A percentile compares a stretch with the other conserved stretches of the same genome.
phyloP scores from a whole-genome alignment of 2,888 invertebrate species.

The Scaptomyza parva region DNA sequence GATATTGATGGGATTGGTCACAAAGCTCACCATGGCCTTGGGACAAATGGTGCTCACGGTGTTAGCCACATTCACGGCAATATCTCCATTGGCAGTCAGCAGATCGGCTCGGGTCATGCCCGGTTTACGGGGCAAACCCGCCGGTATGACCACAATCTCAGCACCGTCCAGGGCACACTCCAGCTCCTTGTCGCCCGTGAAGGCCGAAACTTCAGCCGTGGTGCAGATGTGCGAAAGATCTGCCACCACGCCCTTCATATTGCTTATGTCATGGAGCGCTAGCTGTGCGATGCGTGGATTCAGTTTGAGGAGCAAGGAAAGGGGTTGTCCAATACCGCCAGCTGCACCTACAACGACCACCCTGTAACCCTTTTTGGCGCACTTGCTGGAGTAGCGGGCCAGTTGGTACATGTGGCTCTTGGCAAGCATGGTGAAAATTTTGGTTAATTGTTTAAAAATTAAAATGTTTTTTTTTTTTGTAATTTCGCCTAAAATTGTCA shows the following conservation, averaged over 20 bases:
- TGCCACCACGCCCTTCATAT: slow-evolving; percentile 96
- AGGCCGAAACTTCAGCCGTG: slow-evolving; percentile 89
- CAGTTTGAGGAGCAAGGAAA: slow-evolving; percentile 94
- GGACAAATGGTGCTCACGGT: slow-evolving; percentile 92
- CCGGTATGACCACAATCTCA: slow-evolving; percentile 96
- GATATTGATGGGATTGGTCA: slow-evolving; percentile 98
- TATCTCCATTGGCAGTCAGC: slow-evolving; percentile 97
- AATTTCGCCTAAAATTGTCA: too few species aligned
- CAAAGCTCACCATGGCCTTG: slow-evolving; percentile 95
- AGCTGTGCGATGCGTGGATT: slow-evolving; percentile 93
- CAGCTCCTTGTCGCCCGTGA: slow-evolving; percentile 90
- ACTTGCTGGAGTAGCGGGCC: not conserved
- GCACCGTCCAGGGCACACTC: slow-evolving; percentile 90
- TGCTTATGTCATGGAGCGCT: slow-evolving; percentile 94
- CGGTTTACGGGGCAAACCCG: slow-evolving; percentile 97
- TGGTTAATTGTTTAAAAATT: not conserved
- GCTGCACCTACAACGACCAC: slow-evolving; percentile 97
- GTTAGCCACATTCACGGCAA: slow-evolving; percentile 92
- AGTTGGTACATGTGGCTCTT: not conserved
- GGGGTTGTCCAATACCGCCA: slow-evolving; percentile 98
- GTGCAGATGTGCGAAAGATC: slow-evolving; percentile 98
- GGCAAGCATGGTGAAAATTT: not conserved
- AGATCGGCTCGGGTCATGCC: slow-evolving; percentile 98
- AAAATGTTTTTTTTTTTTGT: not conserved
- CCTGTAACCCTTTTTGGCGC: slow-evolving; percentile 87